phyloP scores from a whole-genome alignment of 2,888 invertebrate genomes.

The Lepeophtheirus nordmannii region DNA sequence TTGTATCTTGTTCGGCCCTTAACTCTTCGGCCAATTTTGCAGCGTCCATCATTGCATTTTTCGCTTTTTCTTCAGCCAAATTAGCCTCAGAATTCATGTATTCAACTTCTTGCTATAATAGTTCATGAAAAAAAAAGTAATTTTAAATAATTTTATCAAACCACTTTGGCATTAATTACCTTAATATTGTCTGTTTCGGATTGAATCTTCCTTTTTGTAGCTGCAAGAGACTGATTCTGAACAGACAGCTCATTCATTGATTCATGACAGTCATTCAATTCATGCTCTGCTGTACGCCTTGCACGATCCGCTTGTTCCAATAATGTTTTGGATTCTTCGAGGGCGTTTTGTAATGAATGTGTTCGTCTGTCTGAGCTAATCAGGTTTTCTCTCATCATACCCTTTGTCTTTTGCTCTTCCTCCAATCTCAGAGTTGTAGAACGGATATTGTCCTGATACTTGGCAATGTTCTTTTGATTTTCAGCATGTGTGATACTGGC shows the following conservation, averaged over 20 bases:
- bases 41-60: constrained; percentile 97
- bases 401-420: constrained; percentile 40
- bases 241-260: constrained; percentile 91
- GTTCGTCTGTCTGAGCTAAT: constrained; percentile 40
- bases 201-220: constrained; percentile 98
- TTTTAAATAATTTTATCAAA: background rate
- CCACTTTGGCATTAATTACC: constrained; percentile 36
- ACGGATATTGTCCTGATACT: constrained; percentile 30
- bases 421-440: constrained; percentile 37
- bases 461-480: constrained; percentile 95
- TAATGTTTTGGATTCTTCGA: constrained; percentile 40
- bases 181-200: constrained; percentile 94
- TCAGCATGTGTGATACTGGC: constrained; percentile 97
- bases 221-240: constrained; percentile 79
- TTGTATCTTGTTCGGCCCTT: constrained; percentile 96
- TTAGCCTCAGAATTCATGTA: constrained; percentile 96
- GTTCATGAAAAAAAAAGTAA: constrained; percentile 43
- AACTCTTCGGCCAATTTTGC: constrained; percentile 95
- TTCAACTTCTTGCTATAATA: constrained; percentile 56
- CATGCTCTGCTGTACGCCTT: constrained; percentile 50
- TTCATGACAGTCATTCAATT: constrained; percentile 93
- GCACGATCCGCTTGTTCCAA: constrained; percentile 41
- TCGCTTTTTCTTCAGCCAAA: constrained; percentile 95
- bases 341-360: constrained; percentile 39
- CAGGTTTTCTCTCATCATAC: constrained; percentile 41